Conservation (phyloP, 2,888 invertebrate species). For the Chrysopilus asiliformis region DNA sequence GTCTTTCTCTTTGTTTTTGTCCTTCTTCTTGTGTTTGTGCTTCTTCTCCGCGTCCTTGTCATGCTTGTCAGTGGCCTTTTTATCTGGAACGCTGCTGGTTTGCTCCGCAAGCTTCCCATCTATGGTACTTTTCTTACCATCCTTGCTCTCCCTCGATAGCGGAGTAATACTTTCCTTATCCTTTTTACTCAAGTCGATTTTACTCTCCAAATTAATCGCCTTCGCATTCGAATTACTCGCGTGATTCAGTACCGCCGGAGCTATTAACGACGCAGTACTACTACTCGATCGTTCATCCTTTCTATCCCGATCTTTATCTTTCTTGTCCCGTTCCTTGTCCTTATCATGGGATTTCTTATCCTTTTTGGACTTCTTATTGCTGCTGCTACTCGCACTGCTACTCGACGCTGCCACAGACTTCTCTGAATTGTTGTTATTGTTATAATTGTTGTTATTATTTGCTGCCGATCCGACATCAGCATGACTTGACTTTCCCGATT, state of each 20-base stretch:
- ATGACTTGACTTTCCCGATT: conserved; percentile 16
- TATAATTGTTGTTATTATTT: not conserved
- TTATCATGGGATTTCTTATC: conserved; percentile 48
- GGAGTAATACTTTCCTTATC: conserved; percentile 17
- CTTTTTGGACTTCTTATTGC: conserved; percentile 39
- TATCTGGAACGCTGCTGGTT: conserved; percentile 9
- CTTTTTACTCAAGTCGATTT: not conserved
- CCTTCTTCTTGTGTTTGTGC: conserved; percentile 51
- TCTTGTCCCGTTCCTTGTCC: conserved; percentile 45
- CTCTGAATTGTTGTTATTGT: conserved; percentile 26
- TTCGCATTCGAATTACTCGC: not conserved
- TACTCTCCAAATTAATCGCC: not conserved
- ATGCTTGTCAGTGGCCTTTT: conserved; percentile 30
- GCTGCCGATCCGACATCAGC: not conserved
- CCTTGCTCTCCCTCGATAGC: too few relatives aligned
- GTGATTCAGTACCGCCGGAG: not conserved
- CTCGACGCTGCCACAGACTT: conserved; percentile 19
- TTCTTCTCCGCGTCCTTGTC: conserved; percentile 43
- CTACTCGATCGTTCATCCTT: conserved; percentile 1
- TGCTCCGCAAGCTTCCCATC: conserved; percentile 15
- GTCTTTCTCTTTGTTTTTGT: conserved; percentile 52
- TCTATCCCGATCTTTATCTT: conserved; percentile 39
- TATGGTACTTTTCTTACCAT: conserved; percentile 15
- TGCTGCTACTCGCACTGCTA: conserved; percentile 13
- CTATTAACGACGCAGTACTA: conserved; percentile 1